A percentile compares a stretch with the other conserved stretches of the same genome.
phyloP scores from a whole-genome alignment of 1,140 invertebrate genomes.

The Ips typographus region DNA sequence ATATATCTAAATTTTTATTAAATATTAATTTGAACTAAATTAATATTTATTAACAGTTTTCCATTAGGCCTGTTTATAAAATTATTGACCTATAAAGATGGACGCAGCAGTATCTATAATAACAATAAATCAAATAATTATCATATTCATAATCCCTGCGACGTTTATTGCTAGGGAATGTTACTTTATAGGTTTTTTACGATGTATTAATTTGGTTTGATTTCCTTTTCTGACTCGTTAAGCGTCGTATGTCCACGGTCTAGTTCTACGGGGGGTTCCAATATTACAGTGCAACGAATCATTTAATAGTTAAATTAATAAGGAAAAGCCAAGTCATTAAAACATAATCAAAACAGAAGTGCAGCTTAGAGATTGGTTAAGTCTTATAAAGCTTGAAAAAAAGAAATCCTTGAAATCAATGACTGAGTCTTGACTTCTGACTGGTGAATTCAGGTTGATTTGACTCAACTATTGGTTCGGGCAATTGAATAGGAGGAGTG shows the following conservation, averaged over 20 bases:
- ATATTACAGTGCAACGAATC: not conserved
- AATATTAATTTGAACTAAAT: not conserved
- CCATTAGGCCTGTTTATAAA: slow-evolving; percentile 7
- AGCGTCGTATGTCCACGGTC: not conserved
- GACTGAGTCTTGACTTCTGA: slow-evolving; percentile 16
- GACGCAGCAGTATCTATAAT: not conserved
- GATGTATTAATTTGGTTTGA: slow-evolving; percentile 21
- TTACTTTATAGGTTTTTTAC: slow-evolving; percentile 16
- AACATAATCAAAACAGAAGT: too few species aligned
- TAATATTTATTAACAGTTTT: slow-evolving; percentile 1
- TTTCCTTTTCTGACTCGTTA: slow-evolving; percentile 11
- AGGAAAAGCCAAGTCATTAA: too few species aligned
- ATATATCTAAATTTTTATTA: not conserved
- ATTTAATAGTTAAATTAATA: not conserved
- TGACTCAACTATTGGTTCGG: slow-evolving; percentile 25
- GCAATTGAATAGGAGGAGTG: slow-evolving; percentile 32
- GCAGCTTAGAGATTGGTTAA: too few species aligned
- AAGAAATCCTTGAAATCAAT: slow-evolving; percentile 16
- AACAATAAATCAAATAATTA: slow-evolving; percentile 20
- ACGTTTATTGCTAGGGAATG: slow-evolving; percentile 13
- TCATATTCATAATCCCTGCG: slow-evolving; percentile 18
- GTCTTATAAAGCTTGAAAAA: not conserved
- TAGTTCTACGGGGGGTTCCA: not conserved
- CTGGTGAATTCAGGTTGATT: slow-evolving; percentile 14
- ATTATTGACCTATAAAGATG: slow-evolving; percentile 7